Percentiles rank a stretch among this genome's conserved stretches.
Conservation (phyloP, 1,140 invertebrate species). For the Andrena cerasifolii region DNA sequence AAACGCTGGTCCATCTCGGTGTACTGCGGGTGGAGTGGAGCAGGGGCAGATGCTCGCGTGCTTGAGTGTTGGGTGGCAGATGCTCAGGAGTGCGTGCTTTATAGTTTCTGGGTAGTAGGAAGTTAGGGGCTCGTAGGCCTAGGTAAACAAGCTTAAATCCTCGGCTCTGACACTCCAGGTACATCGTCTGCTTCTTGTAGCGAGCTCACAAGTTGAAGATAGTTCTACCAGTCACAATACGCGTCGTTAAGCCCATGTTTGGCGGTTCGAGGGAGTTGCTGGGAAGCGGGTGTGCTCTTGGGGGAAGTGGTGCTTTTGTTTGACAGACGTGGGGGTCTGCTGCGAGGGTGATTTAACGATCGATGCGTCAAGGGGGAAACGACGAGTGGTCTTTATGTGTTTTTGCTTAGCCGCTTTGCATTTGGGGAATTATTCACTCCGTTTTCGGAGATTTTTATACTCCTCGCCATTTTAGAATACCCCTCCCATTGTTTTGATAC, state of each 20-base stretch:
- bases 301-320: conserved; percentile 23
- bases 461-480: background rate
- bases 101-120: no score
- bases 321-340: background rate
- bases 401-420: background rate
- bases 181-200: no score
- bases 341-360: conserved; percentile 44
- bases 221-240: background rate
- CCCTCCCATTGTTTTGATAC: background rate
- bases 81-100: no score
- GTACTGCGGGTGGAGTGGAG: no score
- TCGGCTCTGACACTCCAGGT: no score
- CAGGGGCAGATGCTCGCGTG: no score
- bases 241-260: background rate
- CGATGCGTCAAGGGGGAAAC: conserved; percentile 34
- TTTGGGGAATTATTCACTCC: background rate
- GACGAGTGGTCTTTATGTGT: background rate
- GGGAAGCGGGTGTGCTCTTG: background rate
- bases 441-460: no score
- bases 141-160: no score
- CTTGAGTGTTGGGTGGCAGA: no score
- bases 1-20: no score
- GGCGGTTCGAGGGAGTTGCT: background rate
- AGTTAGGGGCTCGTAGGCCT: no score
- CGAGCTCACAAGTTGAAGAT: background rate